These are phyloP conservation scores for Lindbergichthys nudifrons DNA, from an alignment of 2,797 vertebrate genomes.

Conservation along the genomic window DNA sequence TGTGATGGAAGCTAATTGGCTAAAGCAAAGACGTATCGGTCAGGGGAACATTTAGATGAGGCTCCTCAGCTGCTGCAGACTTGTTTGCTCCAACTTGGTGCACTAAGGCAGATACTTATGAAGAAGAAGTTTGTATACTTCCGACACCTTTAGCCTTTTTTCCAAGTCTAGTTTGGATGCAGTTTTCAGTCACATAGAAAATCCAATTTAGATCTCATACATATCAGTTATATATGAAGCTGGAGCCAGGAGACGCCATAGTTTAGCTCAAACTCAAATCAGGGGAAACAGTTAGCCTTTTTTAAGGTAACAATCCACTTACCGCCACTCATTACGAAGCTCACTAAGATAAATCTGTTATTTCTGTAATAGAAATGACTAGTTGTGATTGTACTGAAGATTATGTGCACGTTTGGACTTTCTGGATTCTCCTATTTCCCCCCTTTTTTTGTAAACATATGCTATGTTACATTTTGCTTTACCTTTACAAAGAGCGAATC, in stretches of 20 bases:
- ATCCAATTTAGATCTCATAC: background rate
- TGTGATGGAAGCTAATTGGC: conserved; percentile 77
- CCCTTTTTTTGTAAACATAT: background rate
- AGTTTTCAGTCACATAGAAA: conserved; percentile 7
- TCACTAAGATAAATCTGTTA: background rate
- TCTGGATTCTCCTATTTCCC: no score
- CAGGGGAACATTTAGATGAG: conserved; percentile 62
- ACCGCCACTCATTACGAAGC: no score
- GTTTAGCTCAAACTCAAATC: background rate
- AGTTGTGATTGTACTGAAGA: background rate
- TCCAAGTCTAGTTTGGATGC: background rate
- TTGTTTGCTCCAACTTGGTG: conserved; percentile 41
- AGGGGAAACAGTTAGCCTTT: background rate
- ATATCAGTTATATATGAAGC: background rate
- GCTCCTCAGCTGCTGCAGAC: conserved; percentile 22
- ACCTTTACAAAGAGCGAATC: no score
- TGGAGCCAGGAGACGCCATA: background rate
- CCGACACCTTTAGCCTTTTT: conserved; percentile 22
- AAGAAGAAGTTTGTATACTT: conserved; percentile 59
- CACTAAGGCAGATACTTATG: conserved; percentile 35
- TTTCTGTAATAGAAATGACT: background rate
- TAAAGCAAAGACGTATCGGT: conserved; percentile 65
- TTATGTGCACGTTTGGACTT: background rate
- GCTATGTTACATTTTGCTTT: background rate
- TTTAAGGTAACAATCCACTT: background rate